phyloP scores from a whole-genome alignment of 2,888 invertebrate genomes.

The Apamea epomidion region DNA sequence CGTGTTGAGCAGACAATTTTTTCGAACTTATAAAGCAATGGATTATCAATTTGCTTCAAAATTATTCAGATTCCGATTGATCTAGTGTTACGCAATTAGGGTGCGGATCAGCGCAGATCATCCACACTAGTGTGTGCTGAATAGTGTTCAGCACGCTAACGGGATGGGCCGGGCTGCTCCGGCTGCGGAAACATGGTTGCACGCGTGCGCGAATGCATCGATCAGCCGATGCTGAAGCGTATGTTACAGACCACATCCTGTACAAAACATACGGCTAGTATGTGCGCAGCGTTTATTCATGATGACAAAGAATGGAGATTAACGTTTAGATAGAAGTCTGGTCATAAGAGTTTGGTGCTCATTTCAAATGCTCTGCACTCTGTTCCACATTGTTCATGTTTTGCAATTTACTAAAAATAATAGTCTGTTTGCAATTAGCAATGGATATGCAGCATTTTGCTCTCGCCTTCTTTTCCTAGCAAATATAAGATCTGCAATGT shows the following conservation, averaged over 20 bases:
- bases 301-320: neutral
- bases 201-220: conserved; percentile 25
- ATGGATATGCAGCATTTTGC: conserved; percentile 1
- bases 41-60: too few relatives aligned
- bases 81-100: too few relatives aligned
- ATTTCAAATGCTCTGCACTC: neutral
- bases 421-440: neutral
- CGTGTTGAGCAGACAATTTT: too few relatives aligned
- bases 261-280: neutral
- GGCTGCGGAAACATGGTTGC: neutral
- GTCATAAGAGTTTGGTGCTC: neutral
- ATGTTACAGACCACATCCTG: conserved; percentile 4
- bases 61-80: too few relatives aligned
- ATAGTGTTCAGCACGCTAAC: neutral
- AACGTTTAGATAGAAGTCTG: neutral
- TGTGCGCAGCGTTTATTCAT: neutral
- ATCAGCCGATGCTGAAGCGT: neutral
- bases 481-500: neutral
- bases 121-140: neutral
- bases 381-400: neutral
- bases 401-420: neutral
- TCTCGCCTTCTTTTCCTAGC: neutral
- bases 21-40: too few relatives aligned
- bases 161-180: neutral
- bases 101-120: conserved; percentile 22